A percentile compares a stretch with the other conserved stretches of the same genome.
Conservation (phyloP, 2,113 vertebrate genomes). For the Corynorhinus townsendii region DNA sequence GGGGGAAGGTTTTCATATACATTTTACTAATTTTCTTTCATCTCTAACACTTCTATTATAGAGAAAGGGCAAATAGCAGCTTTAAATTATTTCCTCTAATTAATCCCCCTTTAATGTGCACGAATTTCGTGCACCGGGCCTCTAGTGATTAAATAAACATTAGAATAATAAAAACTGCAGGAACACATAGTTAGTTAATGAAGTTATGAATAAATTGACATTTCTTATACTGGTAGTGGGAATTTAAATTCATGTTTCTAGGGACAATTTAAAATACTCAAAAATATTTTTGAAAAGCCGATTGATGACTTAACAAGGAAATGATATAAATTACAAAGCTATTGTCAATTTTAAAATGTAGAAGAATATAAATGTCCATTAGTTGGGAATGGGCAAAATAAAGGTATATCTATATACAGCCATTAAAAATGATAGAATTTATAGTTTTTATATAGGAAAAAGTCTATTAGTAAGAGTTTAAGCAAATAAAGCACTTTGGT, state of each 20-base stretch:
- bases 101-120: too few species aligned
- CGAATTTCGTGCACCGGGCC: too few species aligned
- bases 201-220: background rate
- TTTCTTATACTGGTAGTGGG: background rate
- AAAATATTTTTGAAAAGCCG: background rate
- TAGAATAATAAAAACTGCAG: background rate
- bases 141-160: background rate
- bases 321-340: background rate
- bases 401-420: background rate
- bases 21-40: too few species aligned
- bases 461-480: background rate
- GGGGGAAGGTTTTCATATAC: too few species aligned
- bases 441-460: background rate
- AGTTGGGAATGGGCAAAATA: background rate
- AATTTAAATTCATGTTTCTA: background rate
- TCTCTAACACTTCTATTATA: too few species aligned
- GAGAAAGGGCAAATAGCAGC: too few species aligned
- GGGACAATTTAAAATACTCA: background rate
- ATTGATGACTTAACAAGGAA: background rate
- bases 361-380: background rate
- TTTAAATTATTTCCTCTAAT: too few species aligned
- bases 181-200: background rate
- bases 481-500: background rate
- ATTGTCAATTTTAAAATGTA: background rate
- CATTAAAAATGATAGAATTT: background rate